These are phyloP conservation scores for Eristalis pertinax DNA, from an alignment of 2,888 invertebrate species.

Conservation along the genomic window DNA sequence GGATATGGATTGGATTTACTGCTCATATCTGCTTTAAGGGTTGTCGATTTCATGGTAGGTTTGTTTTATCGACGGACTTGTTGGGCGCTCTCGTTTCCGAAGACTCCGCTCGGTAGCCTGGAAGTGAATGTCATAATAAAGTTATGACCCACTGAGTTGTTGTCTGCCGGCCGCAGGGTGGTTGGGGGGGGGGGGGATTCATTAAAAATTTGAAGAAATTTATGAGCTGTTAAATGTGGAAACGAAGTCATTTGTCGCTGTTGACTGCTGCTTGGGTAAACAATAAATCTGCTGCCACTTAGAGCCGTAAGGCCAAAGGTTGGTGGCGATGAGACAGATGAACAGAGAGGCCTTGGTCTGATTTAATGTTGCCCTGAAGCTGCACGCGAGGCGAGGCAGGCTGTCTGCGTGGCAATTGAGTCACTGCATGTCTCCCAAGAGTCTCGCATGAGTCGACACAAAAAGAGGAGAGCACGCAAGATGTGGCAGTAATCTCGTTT, in stretches of 20 bases:
- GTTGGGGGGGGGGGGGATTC: no score
- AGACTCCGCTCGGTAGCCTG: background rate
- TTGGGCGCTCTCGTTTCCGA: background rate
- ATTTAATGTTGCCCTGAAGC: no score
- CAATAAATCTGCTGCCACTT: background rate
- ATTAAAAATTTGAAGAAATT: background rate
- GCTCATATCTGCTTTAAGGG: background rate
- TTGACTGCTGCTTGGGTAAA: background rate
- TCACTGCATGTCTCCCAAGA: no score
- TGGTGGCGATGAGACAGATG: no score
- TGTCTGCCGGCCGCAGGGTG: background rate
- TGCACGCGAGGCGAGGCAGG: no score
- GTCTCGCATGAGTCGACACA: no score
- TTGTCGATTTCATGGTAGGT: conserved; percentile 3
- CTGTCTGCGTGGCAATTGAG: no score
- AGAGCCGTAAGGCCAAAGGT: no score
- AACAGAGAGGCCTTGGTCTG: no score
- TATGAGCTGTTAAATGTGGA: background rate
- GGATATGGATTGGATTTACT: conserved; percentile 6
- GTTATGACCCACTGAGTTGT: background rate
- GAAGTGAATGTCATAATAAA: background rate
- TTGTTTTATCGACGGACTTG: conserved; percentile 10
- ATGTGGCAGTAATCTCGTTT: no score
- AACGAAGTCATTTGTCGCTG: background rate
- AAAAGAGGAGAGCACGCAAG: no score